Conservation (phyloP, 2,797 vertebrate genomes). For the Neostethus bicornis region DNA sequence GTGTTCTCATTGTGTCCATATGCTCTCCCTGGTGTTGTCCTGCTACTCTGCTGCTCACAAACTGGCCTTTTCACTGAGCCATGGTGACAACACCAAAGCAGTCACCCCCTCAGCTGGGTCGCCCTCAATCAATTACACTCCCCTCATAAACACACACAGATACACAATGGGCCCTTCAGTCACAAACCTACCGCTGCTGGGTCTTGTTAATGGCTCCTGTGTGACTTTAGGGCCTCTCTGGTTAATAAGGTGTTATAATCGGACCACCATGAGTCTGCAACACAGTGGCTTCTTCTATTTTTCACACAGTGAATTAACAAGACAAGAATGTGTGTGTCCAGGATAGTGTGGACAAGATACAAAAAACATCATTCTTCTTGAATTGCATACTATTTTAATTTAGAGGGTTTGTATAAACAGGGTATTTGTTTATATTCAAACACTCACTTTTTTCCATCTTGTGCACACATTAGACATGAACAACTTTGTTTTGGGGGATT, state of each 20-base stretch:
- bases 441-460: constrained; percentile 53
- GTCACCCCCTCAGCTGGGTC: constrained; percentile 52
- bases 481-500: constrained; percentile 47
- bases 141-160: constrained; percentile 45
- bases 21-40: constrained; percentile 83
- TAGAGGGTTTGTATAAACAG: constrained; percentile 65
- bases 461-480: constrained; percentile 61
- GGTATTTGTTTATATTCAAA: constrained; percentile 61
- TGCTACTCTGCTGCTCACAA: constrained; percentile 84
- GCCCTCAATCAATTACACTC: constrained; percentile 70
- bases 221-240: constrained; percentile 80
- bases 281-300: constrained; percentile 58
- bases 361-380: constrained; percentile 49
- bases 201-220: constrained; percentile 74
- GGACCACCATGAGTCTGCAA: constrained; percentile 81
- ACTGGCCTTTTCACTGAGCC: constrained; percentile 81
- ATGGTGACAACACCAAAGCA: constrained; percentile 57
- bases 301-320: constrained; percentile 50
- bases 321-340: constrained; percentile 21
- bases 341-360: constrained; percentile 35
- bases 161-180: constrained; percentile 63
- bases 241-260: constrained; percentile 85
- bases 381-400: constrained; percentile 78
- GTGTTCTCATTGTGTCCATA: constrained; percentile 88
- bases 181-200: constrained; percentile 64